Conservation (phyloP, 2,797 vertebrate species). For the Eurystomus glaucurus region DNA sequence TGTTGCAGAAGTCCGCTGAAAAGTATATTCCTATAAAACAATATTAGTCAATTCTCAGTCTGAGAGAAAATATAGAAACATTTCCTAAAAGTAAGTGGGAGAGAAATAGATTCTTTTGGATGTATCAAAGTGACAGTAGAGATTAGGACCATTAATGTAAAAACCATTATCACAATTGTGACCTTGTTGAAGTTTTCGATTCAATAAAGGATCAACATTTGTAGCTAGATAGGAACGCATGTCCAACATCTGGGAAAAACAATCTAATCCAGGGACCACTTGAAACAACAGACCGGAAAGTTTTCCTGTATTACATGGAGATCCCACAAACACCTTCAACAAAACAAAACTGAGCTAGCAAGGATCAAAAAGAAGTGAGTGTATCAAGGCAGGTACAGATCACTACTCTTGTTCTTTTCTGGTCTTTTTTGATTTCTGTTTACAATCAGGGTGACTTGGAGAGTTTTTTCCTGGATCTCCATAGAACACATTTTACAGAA, state of each 20-base stretch:
- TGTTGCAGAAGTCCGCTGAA: neutral
- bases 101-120: neutral
- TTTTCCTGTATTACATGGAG: neutral
- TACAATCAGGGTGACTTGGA: neutral
- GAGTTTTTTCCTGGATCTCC: neutral
- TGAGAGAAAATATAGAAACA: neutral
- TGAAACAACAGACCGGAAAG: neutral
- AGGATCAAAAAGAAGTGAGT: neutral
- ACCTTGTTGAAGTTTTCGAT: neutral
- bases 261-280: neutral
- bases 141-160: neutral
- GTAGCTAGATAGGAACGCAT: neutral
- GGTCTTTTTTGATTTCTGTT: neutral
- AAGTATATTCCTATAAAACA: neutral
- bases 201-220: neutral
- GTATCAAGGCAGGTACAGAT: neutral
- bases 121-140: neutral
- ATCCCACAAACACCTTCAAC: neutral
- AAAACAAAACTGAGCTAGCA: neutral
- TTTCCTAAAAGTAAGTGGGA: neutral
- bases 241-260: neutral
- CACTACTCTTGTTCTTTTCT: neutral
- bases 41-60: neutral
- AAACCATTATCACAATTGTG: neutral
- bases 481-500: neutral